Base-by-base conservation (phyloP, 2,113 vertebrate species). In the Cyanoliseus patagonus region DNA sequence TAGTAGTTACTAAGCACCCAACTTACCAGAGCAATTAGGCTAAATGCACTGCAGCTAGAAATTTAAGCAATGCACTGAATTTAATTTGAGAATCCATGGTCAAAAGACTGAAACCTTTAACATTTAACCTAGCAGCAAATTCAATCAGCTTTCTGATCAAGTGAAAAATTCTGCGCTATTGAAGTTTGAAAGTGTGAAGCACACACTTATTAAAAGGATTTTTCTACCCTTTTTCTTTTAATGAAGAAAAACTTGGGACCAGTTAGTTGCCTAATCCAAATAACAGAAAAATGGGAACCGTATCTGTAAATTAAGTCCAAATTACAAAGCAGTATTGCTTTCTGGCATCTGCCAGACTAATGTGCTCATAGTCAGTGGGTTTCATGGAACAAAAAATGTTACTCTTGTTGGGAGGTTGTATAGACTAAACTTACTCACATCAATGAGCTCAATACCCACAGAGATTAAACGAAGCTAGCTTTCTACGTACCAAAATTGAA, bases 21-120 rank as follows among this genome's bases (percentile, higher is more conserved):
- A 89, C 64, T 93, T 96, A 89, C 61, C 92, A 35, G 95, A 92
- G 94, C 84, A 97, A 95, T 95, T 97, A 97, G 41, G 82, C 33
- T 95, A 91, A 96, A 97, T 93, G 64, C 52, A 77, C 83, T 88
- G 95, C 95, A 90, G 79, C 89, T 96, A 82, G 91, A 96, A 96
- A 92, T 96, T 89, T 93, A 89, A 97, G 87, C 73, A 93, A 88
- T 62, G 77, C 80, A 25, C 53, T 76, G 85, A 95, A 97, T 97
- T 97, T 83, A 94, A 80, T 95, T 96, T 96, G 64, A 85, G 97
- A 95, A 97, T 94, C 95, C 86, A 88, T 85, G 70, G 86, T 91
- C 77, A 49, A 92, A 94, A 59, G 66, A 76, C 74, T 90, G 95
- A 97, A 96, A 96, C 35, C 67, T 97, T 96, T 96, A 96, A 96